Percentiles rank a stretch among this genome's conserved stretches.
Evolutionary conservation across 2,797 vertebrate genomes (phyloP).

Genomic region (Chelon auratus): DNA sequence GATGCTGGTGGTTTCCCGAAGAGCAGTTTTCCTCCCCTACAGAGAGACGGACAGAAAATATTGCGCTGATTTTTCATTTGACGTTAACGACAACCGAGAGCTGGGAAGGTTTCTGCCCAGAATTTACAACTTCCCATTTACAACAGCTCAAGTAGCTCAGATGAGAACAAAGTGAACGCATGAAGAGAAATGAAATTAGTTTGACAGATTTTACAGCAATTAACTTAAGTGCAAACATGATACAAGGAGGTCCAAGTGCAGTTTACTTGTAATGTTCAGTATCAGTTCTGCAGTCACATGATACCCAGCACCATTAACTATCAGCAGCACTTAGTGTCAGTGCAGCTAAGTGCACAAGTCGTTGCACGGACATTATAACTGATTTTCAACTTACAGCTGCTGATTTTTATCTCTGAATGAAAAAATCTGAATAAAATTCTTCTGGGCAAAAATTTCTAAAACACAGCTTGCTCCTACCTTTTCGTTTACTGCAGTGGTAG

Average conservation of each 20-base stretch:
- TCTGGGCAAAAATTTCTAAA: too few species aligned
- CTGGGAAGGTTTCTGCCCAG: constrained; percentile 1
- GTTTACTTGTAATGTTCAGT: constrained; percentile 1
- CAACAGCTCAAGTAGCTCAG: neutral
- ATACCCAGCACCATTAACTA: neutral
- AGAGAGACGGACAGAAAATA: constrained; percentile 53
- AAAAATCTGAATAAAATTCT: neutral
- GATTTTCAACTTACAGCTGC: constrained; percentile 8
- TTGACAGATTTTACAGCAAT: constrained; percentile 8
- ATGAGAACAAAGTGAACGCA: constrained; percentile 22
- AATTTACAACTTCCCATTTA: neutral
- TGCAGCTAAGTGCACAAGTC: constrained; percentile 1
- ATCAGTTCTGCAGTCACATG: neutral
- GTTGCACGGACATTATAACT: neutral
- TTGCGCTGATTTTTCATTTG: constrained; percentile 17
- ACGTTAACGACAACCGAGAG: constrained; percentile 4
- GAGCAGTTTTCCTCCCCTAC: constrained; percentile 88
- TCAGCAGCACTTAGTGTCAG: neutral
- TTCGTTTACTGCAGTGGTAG: constrained; percentile 94
- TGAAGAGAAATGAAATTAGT: neutral
- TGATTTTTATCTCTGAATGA: constrained; percentile 14
- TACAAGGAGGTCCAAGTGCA: neutral
- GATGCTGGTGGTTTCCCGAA: constrained; percentile 83
- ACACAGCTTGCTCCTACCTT: constrained; percentile 83
- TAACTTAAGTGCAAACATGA: constrained; percentile 5